Evolutionary conservation across 2,888 invertebrate species (phyloP), one percentile per base, ranked within the genome.

Genomic region (Calephelis perditalis): DNA sequence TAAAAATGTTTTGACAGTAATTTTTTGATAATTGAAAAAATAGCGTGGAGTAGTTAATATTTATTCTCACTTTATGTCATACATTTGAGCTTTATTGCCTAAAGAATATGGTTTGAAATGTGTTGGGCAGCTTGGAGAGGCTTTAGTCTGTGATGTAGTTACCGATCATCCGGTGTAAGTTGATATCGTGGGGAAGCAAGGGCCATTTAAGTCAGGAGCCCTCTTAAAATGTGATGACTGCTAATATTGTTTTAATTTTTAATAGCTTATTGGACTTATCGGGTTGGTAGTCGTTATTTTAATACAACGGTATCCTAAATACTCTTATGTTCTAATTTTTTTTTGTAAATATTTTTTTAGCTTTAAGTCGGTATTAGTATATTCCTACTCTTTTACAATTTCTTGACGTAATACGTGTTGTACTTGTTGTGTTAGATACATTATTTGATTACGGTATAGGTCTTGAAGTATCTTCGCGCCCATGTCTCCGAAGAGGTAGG

Each of bases 171-270:
- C 86, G 84, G 86, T 83, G 86, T 85, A 87, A 87, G 75, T 65
- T 77, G 81, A 86, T 78, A 83, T 80, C 87, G 86, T 86, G 86
- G 87, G 87, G 87, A 86, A 84, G 77, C 78, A 73, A 72, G 67
- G 71, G 70, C 69, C 73, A 75, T 79, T 77, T 67, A 71, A 73
- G 68, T 69, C 72, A 73, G 74, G 73, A 73, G 68, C 73, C 76
- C 76, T 72, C 74, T 65, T 36, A 65, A 58, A 62, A 46, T 61
- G 47, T 47, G 47, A 47, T 47, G 15, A 47, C 47, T 47, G 47
- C 47, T 47, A 47, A 47, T 47, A 47, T 47, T 47, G 47, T 47
- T 47, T 35, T 12, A 46, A 56, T 60, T 56, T 56, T 59, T 49
- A 59, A 56, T 56, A 49, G n/a, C 12, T 55, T 57, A 52, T 55